Evolutionary conservation across 1,140 invertebrate species (phyloP), one percentile per base, ranked within the genome.

Genomic region (Ectropis grisescens): DNA sequence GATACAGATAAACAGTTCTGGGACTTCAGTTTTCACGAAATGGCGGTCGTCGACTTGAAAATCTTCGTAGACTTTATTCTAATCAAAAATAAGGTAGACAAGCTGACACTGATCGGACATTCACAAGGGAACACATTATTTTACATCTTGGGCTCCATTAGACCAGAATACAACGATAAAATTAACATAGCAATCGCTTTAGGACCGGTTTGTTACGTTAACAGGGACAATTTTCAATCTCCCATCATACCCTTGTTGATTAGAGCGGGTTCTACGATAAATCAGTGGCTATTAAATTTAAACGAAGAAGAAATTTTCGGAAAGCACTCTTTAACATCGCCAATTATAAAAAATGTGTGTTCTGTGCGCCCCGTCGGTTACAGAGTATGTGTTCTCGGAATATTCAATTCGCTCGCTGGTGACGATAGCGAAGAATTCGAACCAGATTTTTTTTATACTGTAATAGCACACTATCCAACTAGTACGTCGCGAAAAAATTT

Each of bases 401-500:
- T 47, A 11, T 4, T 53, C 2, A 49, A 46, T n/a, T 25, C 26
- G 0, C 1, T 48, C 0, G 0, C 25, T 0, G 60, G 53, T 1
- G 33, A 12, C 4, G 58, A 64, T 14, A 13, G 11, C 1, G 24
- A 29, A 4, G 50, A 58, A 24, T 30, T 64, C 0, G 47, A 47
- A 11, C 31, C 30, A 1, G 32, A 19, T 7, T 58, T 53, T 10
- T 22, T 43, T 1, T 25, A 14, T 1, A 23, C 37, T 2, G 10
- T 34, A 1, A 5, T 35, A 1, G 28, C 27, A 5, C 44, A 65
- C 16, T 52, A 36, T 13, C 55, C 52, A 1, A 28, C 28, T 1
- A 33, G 47, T 2, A 43, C 41, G 2, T 92, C 91, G 2, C 85
- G 85, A 2, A 86, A 87, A 59, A 89, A 90, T 37, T 39, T 93